Percentiles rank a stretch among this genome's conserved stretches.
These are phyloP conservation scores for Drosophila pseudoobscura DNA, from an alignment of 1,140 invertebrate genomes.

Conservation along the genomic window DNA sequence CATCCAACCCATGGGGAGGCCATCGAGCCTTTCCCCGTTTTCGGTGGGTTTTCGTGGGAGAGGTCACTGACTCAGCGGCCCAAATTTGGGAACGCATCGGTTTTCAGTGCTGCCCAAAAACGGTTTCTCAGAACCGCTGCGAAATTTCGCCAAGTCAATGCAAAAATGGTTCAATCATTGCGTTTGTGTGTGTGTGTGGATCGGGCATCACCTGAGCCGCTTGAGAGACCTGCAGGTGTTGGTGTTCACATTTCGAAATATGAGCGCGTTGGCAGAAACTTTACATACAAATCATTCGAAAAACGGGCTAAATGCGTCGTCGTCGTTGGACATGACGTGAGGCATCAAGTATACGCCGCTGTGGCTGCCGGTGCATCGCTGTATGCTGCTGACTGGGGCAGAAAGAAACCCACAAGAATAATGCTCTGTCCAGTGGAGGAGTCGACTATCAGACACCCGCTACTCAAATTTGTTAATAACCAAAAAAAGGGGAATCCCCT, in stretches of 20 bases:
- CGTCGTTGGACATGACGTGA: conserved; percentile 11
- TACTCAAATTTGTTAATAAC: neutral
- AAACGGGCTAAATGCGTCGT: conserved; percentile 56
- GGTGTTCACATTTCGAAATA: conserved; percentile 78
- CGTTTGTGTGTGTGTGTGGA: conserved; percentile 20
- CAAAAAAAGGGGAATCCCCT: neutral
- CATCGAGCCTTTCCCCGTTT: conserved; percentile 26
- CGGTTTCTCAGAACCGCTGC: conserved; percentile 60
- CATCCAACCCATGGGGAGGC: conserved; percentile 12
- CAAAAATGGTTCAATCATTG: conserved; percentile 38
- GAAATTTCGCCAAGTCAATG: conserved; percentile 54
- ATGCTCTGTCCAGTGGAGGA: no score
- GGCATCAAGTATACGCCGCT: conserved; percentile 68
- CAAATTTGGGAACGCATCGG: conserved; percentile 50
- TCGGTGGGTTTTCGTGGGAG: conserved; percentile 43
- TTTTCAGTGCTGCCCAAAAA: conserved; percentile 51
- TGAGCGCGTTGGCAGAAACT: conserved; percentile 69
- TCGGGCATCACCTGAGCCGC: conserved; percentile 68
- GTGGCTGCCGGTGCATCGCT: conserved; percentile 47
- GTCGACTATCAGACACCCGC: no score
- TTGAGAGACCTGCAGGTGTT: conserved; percentile 67
- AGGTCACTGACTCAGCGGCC: conserved; percentile 63
- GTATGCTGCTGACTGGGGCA: conserved; percentile 46
- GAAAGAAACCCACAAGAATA: conserved; percentile 14
- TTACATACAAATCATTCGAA: conserved; percentile 44